Base-by-base conservation (phyloP, 2,888 invertebrate species). In the Andrena minutula region DNA sequence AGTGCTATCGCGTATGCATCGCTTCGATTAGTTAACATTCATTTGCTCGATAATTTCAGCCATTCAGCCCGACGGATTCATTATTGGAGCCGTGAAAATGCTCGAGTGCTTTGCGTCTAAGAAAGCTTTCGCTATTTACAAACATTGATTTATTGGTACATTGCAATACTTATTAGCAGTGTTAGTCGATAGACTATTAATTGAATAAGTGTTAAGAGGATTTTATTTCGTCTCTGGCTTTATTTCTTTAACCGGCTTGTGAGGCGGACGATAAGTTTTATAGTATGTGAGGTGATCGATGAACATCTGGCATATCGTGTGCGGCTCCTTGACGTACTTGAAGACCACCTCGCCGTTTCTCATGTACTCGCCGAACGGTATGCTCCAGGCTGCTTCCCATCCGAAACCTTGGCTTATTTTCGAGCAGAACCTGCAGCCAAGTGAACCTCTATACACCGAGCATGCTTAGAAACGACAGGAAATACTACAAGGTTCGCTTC, bases 351-450 rank as follows among this genome's bases (percentile, higher is more conserved):
- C 74, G 1, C 87, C 89, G 16, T 89, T 56, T 23, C 75, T 75
- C 30, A 88, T 74, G 80, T 90, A 91, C n/a, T 88, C 83, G 20
- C 74, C 53, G 77, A 89, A 92, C 0, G 90, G 90, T 20, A 90
- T 78, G 3, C 84, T 79, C 77, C 84, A 90, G 10, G 89, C 81
- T 82, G 86, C 87, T 35, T 89, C 69, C 92, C 90, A 92, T 26
- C 88, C 85, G n/a, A 90, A 89, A 16, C 66, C 65, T 61, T 87
- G 56, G 4, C 90, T 89, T 61, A 92, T 88, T 41, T 60, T 84
- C 0, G 89, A 87, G 2, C 88, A 87, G 75, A 89, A 90, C 0
- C 92, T 92, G 51, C 6, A 70, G 2, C 12, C 3, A 47, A 8
- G 0, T 66, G n/a, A 58, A 32, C 7, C 60, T 51, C n/a, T 7